Evolutionary conservation across 23 tunicate genomes (phyloP).

Genomic region (Corella eumyota): DNA sequence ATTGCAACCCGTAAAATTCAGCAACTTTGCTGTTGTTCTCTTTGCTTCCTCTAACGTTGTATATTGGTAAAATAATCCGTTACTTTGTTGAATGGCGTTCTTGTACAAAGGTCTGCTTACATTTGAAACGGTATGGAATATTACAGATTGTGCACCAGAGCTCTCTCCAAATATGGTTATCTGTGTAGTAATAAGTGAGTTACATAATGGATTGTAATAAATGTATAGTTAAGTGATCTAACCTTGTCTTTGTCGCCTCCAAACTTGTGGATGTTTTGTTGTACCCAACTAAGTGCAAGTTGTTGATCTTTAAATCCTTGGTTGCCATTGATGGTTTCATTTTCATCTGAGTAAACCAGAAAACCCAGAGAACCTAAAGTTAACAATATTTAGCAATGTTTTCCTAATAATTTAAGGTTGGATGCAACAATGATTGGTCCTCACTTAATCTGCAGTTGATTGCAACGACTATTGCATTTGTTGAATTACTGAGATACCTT

Average conservation of each 20-base stretch:
- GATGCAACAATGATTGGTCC: too few species aligned
- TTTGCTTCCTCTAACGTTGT: slow-evolving; percentile 3
- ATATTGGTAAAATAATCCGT: slow-evolving; percentile 14
- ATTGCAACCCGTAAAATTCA: slow-evolving; percentile 12
- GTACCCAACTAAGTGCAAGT: slow-evolving; percentile 37
- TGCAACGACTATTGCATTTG: slow-evolving; percentile 54
- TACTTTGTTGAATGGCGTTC: slow-evolving; percentile 23
- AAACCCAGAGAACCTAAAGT: slow-evolving; percentile 35
- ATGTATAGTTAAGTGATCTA: too few species aligned
- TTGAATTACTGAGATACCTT: slow-evolving; percentile 44
- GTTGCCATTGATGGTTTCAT: slow-evolving; percentile 3
- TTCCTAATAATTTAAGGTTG: not conserved
- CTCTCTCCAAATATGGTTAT: slow-evolving; percentile 51
- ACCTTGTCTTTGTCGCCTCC: slow-evolving; percentile 33
- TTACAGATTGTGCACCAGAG: slow-evolving; percentile 39
- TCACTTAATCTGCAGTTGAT: slow-evolving; percentile 78
- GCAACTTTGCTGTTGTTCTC: not conserved
- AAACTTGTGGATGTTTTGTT: slow-evolving; percentile 28
- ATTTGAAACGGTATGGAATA: slow-evolving; percentile 20
- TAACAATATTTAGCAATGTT: too few species aligned
- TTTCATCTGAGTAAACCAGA: slow-evolving; percentile 14
- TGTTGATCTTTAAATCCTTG: slow-evolving; percentile 54
- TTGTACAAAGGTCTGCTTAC: slow-evolving; percentile 17
- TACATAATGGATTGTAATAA: not conserved
- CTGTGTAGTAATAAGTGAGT: not conserved